Evolutionary conservation across 2,888 invertebrate genomes (phyloP).

Genomic region (Oscheius sp.): DNA sequence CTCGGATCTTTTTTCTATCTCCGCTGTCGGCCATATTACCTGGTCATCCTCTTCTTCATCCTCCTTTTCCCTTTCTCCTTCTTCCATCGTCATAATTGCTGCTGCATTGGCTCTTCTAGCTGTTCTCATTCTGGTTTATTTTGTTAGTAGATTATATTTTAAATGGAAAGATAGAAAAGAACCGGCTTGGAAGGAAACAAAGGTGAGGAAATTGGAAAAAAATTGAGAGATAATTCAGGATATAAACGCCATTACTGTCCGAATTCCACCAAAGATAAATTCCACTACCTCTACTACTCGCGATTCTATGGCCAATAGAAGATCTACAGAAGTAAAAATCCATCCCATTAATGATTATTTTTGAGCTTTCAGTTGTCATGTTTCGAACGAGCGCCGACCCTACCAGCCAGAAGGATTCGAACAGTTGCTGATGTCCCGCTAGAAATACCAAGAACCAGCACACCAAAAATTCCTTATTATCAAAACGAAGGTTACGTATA

Average conservation of each 20-base stretch:
- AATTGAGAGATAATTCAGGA: neutral
- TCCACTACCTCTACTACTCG: too few species aligned
- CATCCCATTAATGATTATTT: neutral
- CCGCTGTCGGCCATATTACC: slow-evolving; percentile 2
- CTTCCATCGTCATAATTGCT: neutral
- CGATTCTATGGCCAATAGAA: too few species aligned
- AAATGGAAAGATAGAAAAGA: slow-evolving; percentile 8
- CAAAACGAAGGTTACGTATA: slow-evolving; percentile 11
- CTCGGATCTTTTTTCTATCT: slow-evolving; percentile 1
- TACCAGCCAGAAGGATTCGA: slow-evolving; percentile 8
- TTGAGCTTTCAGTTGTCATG: neutral
- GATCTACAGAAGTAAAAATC: neutral
- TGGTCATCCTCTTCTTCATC: neutral
- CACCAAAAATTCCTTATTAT: neutral
- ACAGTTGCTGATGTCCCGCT: slow-evolving; percentile 12
- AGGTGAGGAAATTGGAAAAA: neutral
- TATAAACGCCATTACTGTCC: neutral
- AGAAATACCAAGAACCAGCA: neutral
- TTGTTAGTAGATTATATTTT: slow-evolving; percentile 1
- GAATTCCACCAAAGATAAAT: too few species aligned
- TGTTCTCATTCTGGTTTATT: neutral
- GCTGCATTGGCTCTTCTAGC: slow-evolving; percentile 5
- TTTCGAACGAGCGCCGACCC: slow-evolving; percentile 18
- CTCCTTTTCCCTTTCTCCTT: neutral
- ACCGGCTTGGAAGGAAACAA: slow-evolving; percentile 18